Evolutionary conservation across 1,140 invertebrate genomes (phyloP).

Genomic region (Bombus superbus): DNA sequence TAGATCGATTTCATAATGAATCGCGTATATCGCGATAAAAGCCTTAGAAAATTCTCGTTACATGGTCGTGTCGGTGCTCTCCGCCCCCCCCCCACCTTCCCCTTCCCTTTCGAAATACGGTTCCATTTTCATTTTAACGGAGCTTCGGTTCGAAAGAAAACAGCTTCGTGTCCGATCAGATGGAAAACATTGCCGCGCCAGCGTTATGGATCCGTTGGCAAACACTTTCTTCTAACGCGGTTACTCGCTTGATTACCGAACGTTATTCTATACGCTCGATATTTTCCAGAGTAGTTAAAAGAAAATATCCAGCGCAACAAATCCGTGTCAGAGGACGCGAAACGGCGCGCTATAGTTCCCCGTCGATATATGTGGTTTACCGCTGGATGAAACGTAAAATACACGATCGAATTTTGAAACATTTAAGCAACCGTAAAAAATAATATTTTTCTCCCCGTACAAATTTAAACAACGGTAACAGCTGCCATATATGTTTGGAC

Average conservation of each 20-base stretch:
- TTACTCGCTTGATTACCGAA: background rate
- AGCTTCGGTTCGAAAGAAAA: background rate
- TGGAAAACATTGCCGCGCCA: no score
- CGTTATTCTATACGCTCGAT: background rate
- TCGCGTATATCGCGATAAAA: background rate
- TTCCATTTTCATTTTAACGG: background rate
- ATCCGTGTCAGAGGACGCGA: background rate
- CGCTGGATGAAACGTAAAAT: background rate
- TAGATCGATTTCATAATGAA: background rate
- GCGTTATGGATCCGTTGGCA: background rate
- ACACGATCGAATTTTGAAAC: background rate
- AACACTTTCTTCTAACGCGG: background rate
- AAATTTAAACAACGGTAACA: background rate
- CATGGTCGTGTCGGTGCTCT: no score
- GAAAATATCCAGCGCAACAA: background rate
- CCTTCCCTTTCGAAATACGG: background rate
- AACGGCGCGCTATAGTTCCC: background rate
- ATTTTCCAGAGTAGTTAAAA: background rate
- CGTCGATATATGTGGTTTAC: no score
- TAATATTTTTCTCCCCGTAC: rapidly evolving
- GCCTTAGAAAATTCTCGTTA: background rate
- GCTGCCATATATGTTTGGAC: background rate
- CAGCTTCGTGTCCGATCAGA: background rate
- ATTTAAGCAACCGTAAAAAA: background rate
- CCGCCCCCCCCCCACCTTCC: no score